Evolutionary conservation across 2,797 vertebrate genomes (phyloP).

Genomic region (Balearica regulorum): DNA sequence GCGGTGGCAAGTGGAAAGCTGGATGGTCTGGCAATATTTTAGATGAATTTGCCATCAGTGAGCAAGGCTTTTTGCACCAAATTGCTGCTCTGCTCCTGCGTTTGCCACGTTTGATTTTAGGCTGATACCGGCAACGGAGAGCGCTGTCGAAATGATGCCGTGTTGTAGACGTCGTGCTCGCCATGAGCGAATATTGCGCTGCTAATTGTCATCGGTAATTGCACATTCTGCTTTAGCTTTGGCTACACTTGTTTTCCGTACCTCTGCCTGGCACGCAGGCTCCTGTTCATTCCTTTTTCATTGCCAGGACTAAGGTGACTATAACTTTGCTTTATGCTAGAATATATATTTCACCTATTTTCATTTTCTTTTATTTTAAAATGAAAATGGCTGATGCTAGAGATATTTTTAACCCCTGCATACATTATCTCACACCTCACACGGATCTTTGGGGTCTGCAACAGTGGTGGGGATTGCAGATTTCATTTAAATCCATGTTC

Average conservation of each 20-base stretch:
- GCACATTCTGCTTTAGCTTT: neutral
- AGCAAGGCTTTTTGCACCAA: accelerated
- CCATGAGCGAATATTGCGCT: neutral
- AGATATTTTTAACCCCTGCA: neutral
- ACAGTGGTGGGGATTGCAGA: neutral
- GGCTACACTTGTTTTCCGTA: neutral
- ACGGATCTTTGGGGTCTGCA: neutral
- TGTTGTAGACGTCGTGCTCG: neutral
- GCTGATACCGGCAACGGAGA: neutral
- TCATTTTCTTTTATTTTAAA: neutral
- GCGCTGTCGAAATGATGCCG: accelerated
- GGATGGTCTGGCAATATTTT: neutral
- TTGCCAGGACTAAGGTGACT: neutral
- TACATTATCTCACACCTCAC: neutral
- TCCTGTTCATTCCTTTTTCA: neutral
- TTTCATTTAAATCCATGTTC: constrained; percentile 30
- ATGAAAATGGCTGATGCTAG: neutral
- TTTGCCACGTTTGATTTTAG: neutral
- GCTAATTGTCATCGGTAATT: neutral
- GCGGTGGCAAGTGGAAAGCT: neutral
- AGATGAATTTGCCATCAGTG: neutral
- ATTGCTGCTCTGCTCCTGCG: neutral
- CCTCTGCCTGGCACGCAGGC: neutral
- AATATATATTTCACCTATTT: neutral
- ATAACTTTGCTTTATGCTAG: neutral